These are phyloP conservation scores for Nannospalax galili DNA, from an alignment of 2,113 vertebrate genomes.

Conservation along the genomic window DNA sequence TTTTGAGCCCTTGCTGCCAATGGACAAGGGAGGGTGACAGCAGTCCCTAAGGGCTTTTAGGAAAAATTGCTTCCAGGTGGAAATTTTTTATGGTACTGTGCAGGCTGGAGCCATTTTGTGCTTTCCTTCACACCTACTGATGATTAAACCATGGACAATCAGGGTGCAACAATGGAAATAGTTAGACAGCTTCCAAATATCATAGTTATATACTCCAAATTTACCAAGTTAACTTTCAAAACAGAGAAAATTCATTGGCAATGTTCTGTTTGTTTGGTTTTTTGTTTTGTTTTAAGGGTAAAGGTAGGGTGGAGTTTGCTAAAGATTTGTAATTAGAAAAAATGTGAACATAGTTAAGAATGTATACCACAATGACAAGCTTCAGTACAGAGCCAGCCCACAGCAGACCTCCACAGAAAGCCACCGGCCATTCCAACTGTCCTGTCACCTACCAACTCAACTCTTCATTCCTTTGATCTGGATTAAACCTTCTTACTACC, in stretches of 20 bases:
- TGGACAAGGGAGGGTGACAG: constrained; percentile 52
- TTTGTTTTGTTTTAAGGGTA: constrained; percentile 16
- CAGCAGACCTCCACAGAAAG: not conserved
- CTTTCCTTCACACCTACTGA: constrained; percentile 66
- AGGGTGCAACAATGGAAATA: constrained; percentile 63
- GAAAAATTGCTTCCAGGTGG: constrained; percentile 79
- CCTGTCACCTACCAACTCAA: constrained; percentile 18
- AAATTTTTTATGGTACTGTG: constrained; percentile 58
- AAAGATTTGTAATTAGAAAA: constrained; percentile 51
- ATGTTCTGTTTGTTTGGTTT: not conserved
- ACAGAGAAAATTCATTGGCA: not conserved
- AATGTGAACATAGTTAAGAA: constrained; percentile 56
- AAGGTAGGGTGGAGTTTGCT: not conserved
- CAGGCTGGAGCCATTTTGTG: constrained; percentile 57
- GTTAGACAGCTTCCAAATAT: constrained; percentile 55
- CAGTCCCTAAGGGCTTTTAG: constrained; percentile 68
- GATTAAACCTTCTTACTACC: constrained; percentile 13
- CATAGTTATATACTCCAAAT: constrained; percentile 58
- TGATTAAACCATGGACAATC: constrained; percentile 71
- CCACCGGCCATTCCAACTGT: not conserved
- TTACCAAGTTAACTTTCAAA: constrained; percentile 66
- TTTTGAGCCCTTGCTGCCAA: constrained; percentile 64
- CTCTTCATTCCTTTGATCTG: constrained; percentile 49
- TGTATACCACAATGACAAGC: constrained; percentile 51
- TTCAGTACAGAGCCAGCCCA: not conserved